Evolutionary conservation across 2,113 vertebrate species (phyloP), one percentile per base, ranked within the genome.

Genomic region (Onychostruthus taczanowskii): DNA sequence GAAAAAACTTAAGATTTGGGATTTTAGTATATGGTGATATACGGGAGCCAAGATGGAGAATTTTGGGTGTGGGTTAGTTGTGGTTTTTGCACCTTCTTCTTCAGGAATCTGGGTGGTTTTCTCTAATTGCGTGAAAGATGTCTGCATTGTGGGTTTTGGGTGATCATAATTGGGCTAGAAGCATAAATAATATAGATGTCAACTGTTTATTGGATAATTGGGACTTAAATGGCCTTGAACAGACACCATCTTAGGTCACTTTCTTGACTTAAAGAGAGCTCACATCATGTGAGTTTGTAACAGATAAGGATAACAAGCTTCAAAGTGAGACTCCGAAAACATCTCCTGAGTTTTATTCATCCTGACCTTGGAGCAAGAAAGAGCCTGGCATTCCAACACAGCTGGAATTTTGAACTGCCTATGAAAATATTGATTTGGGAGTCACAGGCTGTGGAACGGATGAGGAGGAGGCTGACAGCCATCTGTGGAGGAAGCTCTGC

Each of bases 401-500:
- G 56, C 46, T 94, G 91, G 63, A 81, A 87, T 95, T 92, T 61
- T 77, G 68, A 61, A 35, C 44, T 72, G 47, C 62, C 56, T 30
- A 31, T 75, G 70, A 72, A 91, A 95, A 93, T 94, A 96, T 69
- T 91, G 87, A 96, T 87, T 76, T 82, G 44, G n/a, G 90, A 91
- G 78, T 47, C 27, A 30, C 63, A 91, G 90, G n/a, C 52, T 79
- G 62, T 52, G 78, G 74, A 78, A 66, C 10, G 10, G 92, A 94
- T 90, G 84, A 96, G 82, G 74, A 95, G 89, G 90, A 91, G 77
- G 95, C 58, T 85, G 92, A 35, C 6, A 89, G 74, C 90, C 95
- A 96, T 94, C 92, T 96, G 96, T 87, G 87, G 87, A 95, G 92
- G 96, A 96, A 94, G 90, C 85, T 75, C 66, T 93, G 82, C 94